A percentile compares a stretch with the other conserved stretches of the same genome.
phyloP scores from a whole-genome alignment of 1,140 invertebrate genomes.

The Drosophila seguyi region DNA sequence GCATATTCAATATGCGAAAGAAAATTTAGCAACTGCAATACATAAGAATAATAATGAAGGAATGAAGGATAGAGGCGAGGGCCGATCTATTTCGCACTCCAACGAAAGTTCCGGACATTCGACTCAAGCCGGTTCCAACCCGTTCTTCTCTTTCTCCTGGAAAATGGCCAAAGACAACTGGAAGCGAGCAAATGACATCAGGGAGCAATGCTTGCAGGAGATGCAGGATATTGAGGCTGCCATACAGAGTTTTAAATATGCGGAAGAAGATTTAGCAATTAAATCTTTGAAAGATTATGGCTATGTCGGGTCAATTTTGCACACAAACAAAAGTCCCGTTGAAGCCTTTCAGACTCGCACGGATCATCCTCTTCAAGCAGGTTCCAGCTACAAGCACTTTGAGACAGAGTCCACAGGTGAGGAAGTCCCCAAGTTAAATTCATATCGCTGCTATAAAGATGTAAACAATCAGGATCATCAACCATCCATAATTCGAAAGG shows the following conservation, averaged over 20 bases:
- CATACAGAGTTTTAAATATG: neutral
- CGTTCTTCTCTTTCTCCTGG: neutral
- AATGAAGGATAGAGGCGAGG: neutral
- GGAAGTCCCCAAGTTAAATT: neutral
- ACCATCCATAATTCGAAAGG: neutral
- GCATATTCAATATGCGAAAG: neutral
- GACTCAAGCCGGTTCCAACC: too few species aligned
- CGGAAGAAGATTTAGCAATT: neutral
- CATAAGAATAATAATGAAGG: too few species aligned
- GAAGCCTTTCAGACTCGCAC: neutral
- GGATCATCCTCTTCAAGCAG: neutral
- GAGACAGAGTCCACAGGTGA: neutral
- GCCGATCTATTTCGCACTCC: neutral
- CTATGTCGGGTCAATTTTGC: accelerated
- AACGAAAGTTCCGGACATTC: too few species aligned
- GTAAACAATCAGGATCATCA: too few species aligned
- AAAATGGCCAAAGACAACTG: neutral
- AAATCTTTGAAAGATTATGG: neutral
- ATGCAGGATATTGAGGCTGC: neutral
- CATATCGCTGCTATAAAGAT: neutral
- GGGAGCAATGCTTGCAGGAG: neutral
- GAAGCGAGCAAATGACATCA: neutral
- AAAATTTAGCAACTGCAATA: neutral
- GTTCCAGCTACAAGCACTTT: neutral
- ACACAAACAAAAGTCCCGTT: neutral